These are phyloP conservation scores for Columba guinea DNA, from an alignment of 2,797 vertebrate genomes.

Conservation along the genomic window DNA sequence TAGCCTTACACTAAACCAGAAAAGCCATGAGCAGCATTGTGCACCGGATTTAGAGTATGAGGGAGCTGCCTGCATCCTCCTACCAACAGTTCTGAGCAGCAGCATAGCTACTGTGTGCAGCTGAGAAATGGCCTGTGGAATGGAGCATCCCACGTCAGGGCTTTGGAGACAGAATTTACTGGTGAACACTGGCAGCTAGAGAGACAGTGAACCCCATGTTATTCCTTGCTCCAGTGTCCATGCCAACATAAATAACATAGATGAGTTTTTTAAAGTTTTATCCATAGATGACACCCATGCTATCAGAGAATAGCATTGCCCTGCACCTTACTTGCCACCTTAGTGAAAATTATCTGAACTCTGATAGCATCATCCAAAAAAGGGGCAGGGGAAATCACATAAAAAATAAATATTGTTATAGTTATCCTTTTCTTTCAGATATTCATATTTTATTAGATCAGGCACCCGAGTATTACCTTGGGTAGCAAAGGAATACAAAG, in stretches of 20 bases:
- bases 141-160: background rate
- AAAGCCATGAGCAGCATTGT: background rate
- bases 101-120: background rate
- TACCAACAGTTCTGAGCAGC: background rate
- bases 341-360: background rate
- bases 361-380: background rate
- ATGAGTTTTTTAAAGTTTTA: background rate
- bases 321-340: background rate
- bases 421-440: background rate
- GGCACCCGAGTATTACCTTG: background rate
- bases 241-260: background rate
- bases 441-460: background rate
- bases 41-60: background rate
- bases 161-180: background rate
- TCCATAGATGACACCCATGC: background rate
- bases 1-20: background rate
- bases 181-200: background rate
- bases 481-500: background rate
- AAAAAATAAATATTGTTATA: background rate
- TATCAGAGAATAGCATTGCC: accelerated
- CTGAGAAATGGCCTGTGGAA: background rate
- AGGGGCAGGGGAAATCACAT: background rate
- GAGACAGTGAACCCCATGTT: background rate
- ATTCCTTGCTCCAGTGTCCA: background rate
- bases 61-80: background rate